Evolutionary conservation across 2,888 invertebrate genomes (phyloP).

Genomic region (Exephanes ischioxanthus): DNA sequence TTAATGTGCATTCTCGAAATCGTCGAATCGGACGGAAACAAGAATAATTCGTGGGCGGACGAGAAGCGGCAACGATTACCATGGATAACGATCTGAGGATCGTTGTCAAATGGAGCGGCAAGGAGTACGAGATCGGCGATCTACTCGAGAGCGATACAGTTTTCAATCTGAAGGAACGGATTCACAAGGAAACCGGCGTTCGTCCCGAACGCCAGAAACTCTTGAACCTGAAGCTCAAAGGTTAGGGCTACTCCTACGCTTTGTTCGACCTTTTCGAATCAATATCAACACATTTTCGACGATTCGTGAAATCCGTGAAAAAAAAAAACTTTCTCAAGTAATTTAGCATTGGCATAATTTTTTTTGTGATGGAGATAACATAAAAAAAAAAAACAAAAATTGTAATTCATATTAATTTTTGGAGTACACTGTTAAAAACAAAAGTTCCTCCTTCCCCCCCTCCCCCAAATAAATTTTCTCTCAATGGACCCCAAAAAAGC

Average conservation of each 20-base stretch:
- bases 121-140: constrained; percentile 93
- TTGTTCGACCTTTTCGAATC: constrained; percentile 16
- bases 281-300: not conserved
- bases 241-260: constrained; percentile 85
- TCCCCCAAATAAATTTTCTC: too few relatives aligned
- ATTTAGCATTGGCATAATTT: not conserved
- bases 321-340: not conserved
- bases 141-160: constrained; percentile 93
- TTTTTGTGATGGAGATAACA: not conserved
- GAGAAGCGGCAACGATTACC: not conserved
- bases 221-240: constrained; percentile 96
- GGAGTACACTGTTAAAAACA: too few relatives aligned
- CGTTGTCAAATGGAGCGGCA: constrained; percentile 97
- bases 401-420: not conserved
- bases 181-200: constrained; percentile 95
- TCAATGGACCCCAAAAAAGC: too few relatives aligned
- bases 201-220: constrained; percentile 97
- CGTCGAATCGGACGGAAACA: not conserved
- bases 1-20: constrained; percentile 11
- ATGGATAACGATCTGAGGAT: constrained; percentile 85
- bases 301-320: not conserved
- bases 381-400: not conserved
- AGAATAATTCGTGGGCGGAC: not conserved
- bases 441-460: too few relatives aligned
- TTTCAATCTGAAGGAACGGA: constrained; percentile 92